These are phyloP conservation scores for Emmelina monodactyla DNA, from an alignment of 2,888 invertebrate species.

Conservation along the genomic window DNA sequence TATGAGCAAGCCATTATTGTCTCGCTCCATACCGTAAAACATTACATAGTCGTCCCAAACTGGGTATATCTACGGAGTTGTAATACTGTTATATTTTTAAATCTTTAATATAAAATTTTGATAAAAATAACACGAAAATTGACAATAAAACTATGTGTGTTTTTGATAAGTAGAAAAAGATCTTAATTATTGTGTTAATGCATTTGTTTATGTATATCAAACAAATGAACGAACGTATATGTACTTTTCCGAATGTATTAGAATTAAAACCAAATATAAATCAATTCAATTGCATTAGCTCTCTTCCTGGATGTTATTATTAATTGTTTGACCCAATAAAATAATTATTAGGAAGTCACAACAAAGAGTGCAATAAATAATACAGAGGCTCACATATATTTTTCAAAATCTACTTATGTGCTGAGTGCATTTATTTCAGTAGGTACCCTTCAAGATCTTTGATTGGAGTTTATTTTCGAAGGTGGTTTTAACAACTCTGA, in stretches of 20 bases:
- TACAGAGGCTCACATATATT: constrained; percentile 36
- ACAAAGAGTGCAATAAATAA: constrained; percentile 55
- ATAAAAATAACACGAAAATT: too few relatives aligned
- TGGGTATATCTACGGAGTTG: neutral
- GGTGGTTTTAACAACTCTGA: constrained; percentile 38
- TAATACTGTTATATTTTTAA: constrained; percentile 12
- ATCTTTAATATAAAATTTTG: constrained; percentile 15
- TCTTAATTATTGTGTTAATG: too few relatives aligned
- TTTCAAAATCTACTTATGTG: constrained; percentile 21
- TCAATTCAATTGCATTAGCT: too few relatives aligned
- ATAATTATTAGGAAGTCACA: constrained; percentile 49
- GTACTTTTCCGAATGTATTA: too few relatives aligned
- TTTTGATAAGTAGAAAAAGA: too few relatives aligned
- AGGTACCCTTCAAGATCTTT: constrained; percentile 19
- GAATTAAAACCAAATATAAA: too few relatives aligned
- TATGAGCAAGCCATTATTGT: constrained; percentile 67
- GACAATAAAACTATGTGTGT: too few relatives aligned
- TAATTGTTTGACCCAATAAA: constrained; percentile 50
- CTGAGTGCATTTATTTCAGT: neutral
- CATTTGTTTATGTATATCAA: too few relatives aligned
- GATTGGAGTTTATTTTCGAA: constrained; percentile 25
- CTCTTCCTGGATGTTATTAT: constrained; percentile 50
- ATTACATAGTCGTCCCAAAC: constrained; percentile 56
- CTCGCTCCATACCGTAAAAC: constrained; percentile 67
- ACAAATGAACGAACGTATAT: too few relatives aligned